Evolutionary conservation across 1,140 invertebrate genomes (phyloP), one percentile per base, ranked within the genome.

Genomic region (Phymorhynchus buccinoides): DNA sequence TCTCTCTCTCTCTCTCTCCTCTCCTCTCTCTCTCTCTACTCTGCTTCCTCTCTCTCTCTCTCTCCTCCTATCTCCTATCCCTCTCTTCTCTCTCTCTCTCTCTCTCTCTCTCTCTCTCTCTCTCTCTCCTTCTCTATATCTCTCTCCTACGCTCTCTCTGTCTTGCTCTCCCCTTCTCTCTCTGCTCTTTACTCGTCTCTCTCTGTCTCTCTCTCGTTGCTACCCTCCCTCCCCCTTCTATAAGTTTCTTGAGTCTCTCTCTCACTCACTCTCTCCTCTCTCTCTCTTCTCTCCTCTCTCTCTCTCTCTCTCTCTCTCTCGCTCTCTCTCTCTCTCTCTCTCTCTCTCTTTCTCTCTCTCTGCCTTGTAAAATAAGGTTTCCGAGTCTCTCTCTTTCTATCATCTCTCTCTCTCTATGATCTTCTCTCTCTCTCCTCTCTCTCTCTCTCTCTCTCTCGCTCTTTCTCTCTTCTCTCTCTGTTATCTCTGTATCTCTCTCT

Each of bases 301-400:
- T 48, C 92, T 96, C 7, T 6, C 18, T 48, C 44, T 48, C 44
- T 48, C 44, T 18, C 44, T 18, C 44, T 18, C 44, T n/a, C 44
- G 7, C 44, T 18, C 44, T 48, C 44, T 48, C 44, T 48, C 44
- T 48, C 44, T 97, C 3, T 97, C 96, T 18, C 96, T 96, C 84
- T 98, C 94, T 82, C 97, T 97, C 93, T 98, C 97, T 0, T 97
- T 97, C 97, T 97, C 97, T 32, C 97, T 97, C 85, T 98, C 93
- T 39, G 62, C 84, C 77, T 83, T 35, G 6, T 52, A 48, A 77
- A 35, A 48, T 35, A 30, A 9, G 48, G 27, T 27, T 39, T 30
- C 12, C 4, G 27, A 81, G 12, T 37, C 71, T 75, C 71, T 37
- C 71, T 22, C 71, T 71, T 30, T 71, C 66, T 71, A 14, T 71